Conservation (phyloP, 2,888 invertebrate species). For the Cataglyphis altisquamis region DNA sequence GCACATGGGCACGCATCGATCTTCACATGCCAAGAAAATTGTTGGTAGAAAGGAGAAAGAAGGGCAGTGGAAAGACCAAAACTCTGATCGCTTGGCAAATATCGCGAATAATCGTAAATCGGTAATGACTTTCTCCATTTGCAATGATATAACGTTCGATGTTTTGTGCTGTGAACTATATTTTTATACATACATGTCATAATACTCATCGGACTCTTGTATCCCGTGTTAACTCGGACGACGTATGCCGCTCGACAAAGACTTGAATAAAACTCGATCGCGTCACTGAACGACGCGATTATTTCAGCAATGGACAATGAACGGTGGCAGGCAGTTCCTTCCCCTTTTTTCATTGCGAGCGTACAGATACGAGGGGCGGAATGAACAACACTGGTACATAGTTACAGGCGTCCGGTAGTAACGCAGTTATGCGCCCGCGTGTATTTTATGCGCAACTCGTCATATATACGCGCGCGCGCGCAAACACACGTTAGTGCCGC, state of each 20-base stretch:
- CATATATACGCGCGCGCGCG: conserved; percentile 32
- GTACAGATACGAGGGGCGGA: conserved; percentile 1
- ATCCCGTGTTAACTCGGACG: conserved; percentile 4
- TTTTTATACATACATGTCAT: neutral
- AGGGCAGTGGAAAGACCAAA: neutral
- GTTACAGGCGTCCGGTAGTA: conserved; percentile 39
- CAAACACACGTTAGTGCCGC: conserved; percentile 35
- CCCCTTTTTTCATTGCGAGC: conserved; percentile 10
- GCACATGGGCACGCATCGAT: conserved; percentile 58
- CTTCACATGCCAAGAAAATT: conserved; percentile 20
- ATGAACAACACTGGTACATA: neutral
- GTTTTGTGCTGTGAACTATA: neutral
- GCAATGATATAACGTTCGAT: neutral
- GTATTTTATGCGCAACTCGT: conserved; percentile 55
- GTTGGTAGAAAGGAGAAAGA: neutral
- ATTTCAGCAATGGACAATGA: neutral
- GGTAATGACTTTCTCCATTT: conserved; percentile 4
- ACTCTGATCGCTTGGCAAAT: conserved; percentile 33
- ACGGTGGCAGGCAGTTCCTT: neutral
- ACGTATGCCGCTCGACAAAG: neutral
- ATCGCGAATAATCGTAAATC: conserved; percentile 35
- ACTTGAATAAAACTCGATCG: conserved; percentile 3
- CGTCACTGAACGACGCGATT: neutral
- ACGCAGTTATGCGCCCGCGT: conserved; percentile 38
- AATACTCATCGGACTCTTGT: neutral